Conservation (phyloP, 2,113 vertebrate species). For the Aleadryas rufinucha region DNA sequence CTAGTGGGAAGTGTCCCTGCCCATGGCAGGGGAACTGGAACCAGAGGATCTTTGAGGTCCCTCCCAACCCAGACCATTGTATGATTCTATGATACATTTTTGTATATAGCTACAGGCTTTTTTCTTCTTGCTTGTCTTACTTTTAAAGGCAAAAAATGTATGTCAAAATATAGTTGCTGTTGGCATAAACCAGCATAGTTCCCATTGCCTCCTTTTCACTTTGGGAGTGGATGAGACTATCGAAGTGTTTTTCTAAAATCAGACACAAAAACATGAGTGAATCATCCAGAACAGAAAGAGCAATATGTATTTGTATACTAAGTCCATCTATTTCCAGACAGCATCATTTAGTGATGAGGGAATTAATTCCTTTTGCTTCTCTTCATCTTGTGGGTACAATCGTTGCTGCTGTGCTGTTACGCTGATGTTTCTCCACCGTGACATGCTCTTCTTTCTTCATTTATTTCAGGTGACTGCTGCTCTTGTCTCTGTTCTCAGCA, state of each 20-base stretch:
- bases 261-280: neutral
- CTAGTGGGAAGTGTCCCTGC: neutral
- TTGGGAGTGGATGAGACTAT: neutral
- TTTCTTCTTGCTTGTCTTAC: neutral
- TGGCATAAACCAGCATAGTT: neutral
- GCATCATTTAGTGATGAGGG: neutral
- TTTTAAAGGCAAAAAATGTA: neutral
- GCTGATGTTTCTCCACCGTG: neutral
- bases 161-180: neutral
- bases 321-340: neutral
- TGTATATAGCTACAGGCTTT: rapidly evolving
- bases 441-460: neutral
- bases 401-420: neutral
- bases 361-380: neutral
- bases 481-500: neutral
- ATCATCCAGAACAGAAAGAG: neutral
- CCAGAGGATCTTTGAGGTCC: neutral
- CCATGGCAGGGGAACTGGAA: neutral
- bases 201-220: neutral
- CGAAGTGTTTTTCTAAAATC: neutral
- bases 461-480: neutral
- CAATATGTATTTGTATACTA: neutral
- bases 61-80: neutral
- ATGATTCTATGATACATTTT: neutral
- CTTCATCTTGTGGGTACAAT: neutral